Evolutionary conservation across 2,797 vertebrate species (phyloP).

Genomic region (Graptemys geographica): DNA sequence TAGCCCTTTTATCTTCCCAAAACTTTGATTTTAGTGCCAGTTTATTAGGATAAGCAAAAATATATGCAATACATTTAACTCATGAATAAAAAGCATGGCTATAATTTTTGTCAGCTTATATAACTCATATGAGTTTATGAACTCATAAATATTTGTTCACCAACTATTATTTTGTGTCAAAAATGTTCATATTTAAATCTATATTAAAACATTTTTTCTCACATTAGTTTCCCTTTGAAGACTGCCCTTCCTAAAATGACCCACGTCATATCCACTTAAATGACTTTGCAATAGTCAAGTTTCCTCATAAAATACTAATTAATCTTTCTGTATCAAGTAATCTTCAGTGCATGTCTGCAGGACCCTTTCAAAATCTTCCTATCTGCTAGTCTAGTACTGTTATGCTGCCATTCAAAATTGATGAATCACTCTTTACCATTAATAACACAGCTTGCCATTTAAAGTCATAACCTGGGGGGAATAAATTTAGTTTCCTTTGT

Average conservation of each 20-base stretch:
- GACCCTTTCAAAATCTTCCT: background rate
- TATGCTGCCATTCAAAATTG: background rate
- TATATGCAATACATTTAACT: background rate
- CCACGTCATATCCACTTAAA: background rate
- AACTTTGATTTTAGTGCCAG: background rate
- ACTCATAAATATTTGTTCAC: background rate
- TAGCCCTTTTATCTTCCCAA: background rate
- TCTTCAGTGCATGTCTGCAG: background rate
- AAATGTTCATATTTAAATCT: background rate
- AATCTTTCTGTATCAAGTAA: background rate
- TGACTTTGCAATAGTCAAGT: background rate
- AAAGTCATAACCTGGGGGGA: background rate
- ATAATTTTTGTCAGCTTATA: background rate
- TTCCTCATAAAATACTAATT: background rate
- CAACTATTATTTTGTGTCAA: background rate
- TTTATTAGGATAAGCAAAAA: background rate
- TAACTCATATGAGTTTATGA: background rate
- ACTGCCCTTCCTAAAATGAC: background rate
- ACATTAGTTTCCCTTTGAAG: background rate
- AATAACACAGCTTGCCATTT: background rate
- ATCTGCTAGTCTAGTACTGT: background rate
- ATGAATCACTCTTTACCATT: background rate
- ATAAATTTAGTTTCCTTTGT: background rate
- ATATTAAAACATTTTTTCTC: background rate
- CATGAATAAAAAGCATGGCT: background rate